Percentiles rank a stretch among this genome's conserved stretches.
phyloP scores from a whole-genome alignment of 2,113 vertebrate genomes.

The Pedetes capensis region DNA sequence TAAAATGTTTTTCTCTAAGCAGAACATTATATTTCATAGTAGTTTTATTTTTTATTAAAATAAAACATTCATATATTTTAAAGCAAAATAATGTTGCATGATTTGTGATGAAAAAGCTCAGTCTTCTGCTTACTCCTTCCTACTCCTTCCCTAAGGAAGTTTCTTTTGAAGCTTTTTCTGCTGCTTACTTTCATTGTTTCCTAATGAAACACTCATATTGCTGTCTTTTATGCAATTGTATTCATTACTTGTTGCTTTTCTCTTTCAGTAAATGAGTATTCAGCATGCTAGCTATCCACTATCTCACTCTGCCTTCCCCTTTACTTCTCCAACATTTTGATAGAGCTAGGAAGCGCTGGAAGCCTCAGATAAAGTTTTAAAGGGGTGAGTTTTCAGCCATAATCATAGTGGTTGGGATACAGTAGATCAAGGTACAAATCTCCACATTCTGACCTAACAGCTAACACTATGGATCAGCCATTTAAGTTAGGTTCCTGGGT shows the following conservation, averaged over 20 bases:
- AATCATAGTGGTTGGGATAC: neutral
- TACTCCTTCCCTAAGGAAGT: neutral
- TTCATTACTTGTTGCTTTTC: neutral
- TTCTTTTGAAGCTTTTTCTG: neutral
- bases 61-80: neutral
- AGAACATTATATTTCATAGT: neutral
- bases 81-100: too few relatives aligned
- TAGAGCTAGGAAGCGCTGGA: neutral
- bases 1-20: neutral
- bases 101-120: neutral
- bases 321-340: neutral
- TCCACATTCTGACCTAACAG: neutral
- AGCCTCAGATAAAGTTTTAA: neutral
- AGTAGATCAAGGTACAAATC: neutral
- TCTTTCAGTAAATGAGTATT: neutral
- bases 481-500: neutral
- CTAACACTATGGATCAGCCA: neutral
- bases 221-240: neutral
- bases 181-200: neutral
- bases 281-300: neutral
- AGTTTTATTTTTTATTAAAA: conserved; percentile 12
- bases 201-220: neutral
- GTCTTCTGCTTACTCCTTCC: neutral
- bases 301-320: fast-evolving
- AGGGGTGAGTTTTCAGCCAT: neutral